Conservation (phyloP, 2,888 invertebrate genomes). For the Hetaerina titia region DNA sequence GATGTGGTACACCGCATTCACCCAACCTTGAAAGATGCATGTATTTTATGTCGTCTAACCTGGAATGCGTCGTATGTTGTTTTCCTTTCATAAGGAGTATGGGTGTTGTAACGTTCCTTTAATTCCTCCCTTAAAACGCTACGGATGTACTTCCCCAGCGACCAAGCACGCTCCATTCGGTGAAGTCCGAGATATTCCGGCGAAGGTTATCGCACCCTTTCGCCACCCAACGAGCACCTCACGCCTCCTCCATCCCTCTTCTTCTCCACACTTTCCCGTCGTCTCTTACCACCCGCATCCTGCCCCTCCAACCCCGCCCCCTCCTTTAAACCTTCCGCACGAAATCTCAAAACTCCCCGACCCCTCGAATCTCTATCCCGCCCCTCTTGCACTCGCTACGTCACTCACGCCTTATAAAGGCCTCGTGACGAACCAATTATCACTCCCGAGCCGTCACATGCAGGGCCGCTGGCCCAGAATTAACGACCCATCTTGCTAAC, state of each 20-base stretch:
- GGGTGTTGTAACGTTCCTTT: no score
- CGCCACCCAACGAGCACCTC: neutral
- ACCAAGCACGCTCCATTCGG: neutral
- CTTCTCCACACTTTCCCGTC: neutral
- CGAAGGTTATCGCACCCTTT: neutral
- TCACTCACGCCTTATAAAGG: conserved; percentile 38
- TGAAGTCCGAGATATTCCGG: neutral
- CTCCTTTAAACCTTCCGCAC: neutral
- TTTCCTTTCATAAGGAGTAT: no score
- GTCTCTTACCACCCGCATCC: neutral
- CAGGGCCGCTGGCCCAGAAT: conserved; percentile 42
- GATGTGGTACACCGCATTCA: no score
- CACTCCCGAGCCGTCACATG: conserved; percentile 46
- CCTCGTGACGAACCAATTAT: conserved; percentile 60
- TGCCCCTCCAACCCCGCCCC: neutral
- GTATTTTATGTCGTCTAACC: no score
- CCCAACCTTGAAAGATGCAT: no score
- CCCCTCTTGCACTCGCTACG: neutral
- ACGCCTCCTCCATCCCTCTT: neutral
- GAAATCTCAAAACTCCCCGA: neutral
- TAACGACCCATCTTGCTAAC: conserved; percentile 63
- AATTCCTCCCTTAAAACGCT: no score
- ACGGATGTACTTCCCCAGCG: no score
- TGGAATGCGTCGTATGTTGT: no score
- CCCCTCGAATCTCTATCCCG: neutral